Percentiles rank a stretch among this genome's conserved stretches.
These are phyloP conservation scores for Brachionichthys hirsutus DNA, from an alignment of 2,113 vertebrate species.

Conservation along the genomic window DNA sequence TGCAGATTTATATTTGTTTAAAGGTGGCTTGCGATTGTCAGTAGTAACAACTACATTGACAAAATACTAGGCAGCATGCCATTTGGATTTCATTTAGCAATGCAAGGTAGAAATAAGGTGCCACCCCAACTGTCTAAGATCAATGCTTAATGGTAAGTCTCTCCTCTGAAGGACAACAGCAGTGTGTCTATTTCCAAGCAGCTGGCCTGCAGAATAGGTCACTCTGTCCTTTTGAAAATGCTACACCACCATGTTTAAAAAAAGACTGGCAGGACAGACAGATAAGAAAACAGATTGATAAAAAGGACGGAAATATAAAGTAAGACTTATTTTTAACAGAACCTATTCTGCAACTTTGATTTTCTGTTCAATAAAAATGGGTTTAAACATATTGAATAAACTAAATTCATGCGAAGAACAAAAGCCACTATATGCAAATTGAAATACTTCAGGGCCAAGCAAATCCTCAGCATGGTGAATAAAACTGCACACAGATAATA, in stretches of 20 bases:
- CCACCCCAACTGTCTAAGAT: constrained; percentile 52
- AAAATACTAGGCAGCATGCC: constrained; percentile 73
- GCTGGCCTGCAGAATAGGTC: constrained; percentile 58
- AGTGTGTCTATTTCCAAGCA: constrained; percentile 66
- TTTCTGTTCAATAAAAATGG: constrained; percentile 14
- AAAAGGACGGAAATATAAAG: too few species aligned
- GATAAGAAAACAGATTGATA: too few species aligned
- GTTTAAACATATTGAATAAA: constrained; percentile 27
- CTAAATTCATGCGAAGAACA: constrained; percentile 22
- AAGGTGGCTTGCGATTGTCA: constrained; percentile 76
- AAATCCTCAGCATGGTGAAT: constrained; percentile 22
- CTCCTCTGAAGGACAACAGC: constrained; percentile 65
- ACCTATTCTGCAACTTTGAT: constrained; percentile 31
- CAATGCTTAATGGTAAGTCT: constrained; percentile 61
- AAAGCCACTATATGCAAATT: constrained; percentile 30
- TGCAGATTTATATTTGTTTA: constrained; percentile 76
- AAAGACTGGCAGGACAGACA: too few species aligned
- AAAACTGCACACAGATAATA: constrained; percentile 6
- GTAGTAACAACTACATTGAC: constrained; percentile 77
- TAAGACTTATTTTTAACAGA: constrained; percentile 1
- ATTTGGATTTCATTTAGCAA: constrained; percentile 76
- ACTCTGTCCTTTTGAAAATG: constrained; percentile 56
- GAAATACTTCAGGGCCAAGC: constrained; percentile 10
- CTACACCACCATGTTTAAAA: constrained; percentile 6
- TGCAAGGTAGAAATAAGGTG: constrained; percentile 70